phyloP scores from a whole-genome alignment of 2,113 vertebrate genomes.

The Eulemur rufifrons region DNA sequence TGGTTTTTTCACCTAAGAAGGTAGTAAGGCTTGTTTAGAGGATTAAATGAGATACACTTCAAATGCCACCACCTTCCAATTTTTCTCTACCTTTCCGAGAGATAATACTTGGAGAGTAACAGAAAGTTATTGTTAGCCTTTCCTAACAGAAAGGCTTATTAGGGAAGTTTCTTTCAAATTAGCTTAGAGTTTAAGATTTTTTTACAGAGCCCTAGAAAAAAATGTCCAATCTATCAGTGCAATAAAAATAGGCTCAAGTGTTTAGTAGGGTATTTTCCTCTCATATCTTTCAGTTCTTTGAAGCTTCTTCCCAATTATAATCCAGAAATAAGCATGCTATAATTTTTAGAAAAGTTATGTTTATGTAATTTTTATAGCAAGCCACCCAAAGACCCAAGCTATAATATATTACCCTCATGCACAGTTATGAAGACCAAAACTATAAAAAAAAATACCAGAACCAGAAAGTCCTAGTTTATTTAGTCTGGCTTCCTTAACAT shows the following conservation, averaged over 20 bases:
- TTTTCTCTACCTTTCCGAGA: neutral
- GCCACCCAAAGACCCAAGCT: slow-evolving; percentile 59
- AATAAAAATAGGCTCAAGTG: slow-evolving; percentile 57
- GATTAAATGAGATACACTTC: neutral
- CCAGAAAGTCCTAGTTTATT: slow-evolving; percentile 76
- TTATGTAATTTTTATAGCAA: slow-evolving; percentile 73
- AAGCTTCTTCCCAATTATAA: slow-evolving; percentile 51
- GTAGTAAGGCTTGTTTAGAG: neutral
- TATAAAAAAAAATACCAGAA: slow-evolving; percentile 74
- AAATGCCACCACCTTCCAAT: neutral
- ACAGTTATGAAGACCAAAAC: slow-evolving; percentile 72
- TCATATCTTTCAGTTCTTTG: slow-evolving; percentile 63
- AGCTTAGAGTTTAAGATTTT: neutral
- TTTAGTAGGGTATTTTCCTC: slow-evolving; percentile 26
- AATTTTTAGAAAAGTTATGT: slow-evolving; percentile 68
- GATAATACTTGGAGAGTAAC: slow-evolving; percentile 22
- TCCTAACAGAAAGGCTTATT: neutral
- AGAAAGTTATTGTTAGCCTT: neutral
- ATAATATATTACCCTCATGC: slow-evolving; percentile 65
- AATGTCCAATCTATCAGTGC: neutral
- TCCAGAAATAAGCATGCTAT: slow-evolving; percentile 49
- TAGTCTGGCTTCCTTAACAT: slow-evolving; percentile 77
- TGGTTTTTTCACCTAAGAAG: neutral
- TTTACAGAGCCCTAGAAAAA: neutral
- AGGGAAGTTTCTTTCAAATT: slow-evolving; percentile 28